phyloP scores from a whole-genome alignment of 2,888 invertebrate species.

The Hyposoter dolosus region DNA sequence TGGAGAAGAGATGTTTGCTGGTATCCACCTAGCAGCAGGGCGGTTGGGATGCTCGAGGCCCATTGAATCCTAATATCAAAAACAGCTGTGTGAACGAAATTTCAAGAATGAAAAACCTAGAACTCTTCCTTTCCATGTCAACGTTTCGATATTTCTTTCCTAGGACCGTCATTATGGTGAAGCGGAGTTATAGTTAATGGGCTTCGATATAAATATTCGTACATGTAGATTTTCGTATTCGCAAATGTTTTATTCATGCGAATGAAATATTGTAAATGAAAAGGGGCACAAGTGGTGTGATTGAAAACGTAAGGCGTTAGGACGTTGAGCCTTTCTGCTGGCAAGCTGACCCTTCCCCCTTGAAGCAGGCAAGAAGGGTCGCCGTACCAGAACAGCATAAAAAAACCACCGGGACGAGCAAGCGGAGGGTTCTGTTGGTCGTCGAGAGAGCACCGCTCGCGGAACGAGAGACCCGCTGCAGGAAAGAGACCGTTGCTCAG shows the following conservation, averaged over 20 bases:
- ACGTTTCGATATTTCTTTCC: not conserved
- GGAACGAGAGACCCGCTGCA: conserved; percentile 69
- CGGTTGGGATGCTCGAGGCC: not conserved
- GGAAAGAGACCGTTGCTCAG: conserved; percentile 66
- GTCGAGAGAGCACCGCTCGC: conserved; percentile 20
- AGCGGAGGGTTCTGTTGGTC: conserved; percentile 39
- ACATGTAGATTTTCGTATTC: not conserved
- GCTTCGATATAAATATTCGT: conserved; percentile 1
- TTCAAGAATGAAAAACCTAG: not conserved
- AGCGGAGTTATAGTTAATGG: not conserved
- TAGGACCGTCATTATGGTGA: not conserved
- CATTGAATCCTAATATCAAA: not conserved
- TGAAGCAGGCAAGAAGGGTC: not conserved
- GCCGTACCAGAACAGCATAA: conserved; percentile 25
- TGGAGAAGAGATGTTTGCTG: not conserved
- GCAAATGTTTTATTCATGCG: conserved; percentile 2
- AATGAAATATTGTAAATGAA: not conserved
- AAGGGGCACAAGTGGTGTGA: not conserved
- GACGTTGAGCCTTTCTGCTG: not conserved
- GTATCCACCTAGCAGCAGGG: not conserved
- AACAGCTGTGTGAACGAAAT: not conserved
- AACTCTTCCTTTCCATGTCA: not conserved
- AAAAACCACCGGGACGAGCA: conserved; percentile 17
- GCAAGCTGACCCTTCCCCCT: not conserved
- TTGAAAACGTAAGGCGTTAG: not conserved